phyloP scores from a whole-genome alignment of 2,888 invertebrate genomes.

The Physocephala rufipes region DNA sequence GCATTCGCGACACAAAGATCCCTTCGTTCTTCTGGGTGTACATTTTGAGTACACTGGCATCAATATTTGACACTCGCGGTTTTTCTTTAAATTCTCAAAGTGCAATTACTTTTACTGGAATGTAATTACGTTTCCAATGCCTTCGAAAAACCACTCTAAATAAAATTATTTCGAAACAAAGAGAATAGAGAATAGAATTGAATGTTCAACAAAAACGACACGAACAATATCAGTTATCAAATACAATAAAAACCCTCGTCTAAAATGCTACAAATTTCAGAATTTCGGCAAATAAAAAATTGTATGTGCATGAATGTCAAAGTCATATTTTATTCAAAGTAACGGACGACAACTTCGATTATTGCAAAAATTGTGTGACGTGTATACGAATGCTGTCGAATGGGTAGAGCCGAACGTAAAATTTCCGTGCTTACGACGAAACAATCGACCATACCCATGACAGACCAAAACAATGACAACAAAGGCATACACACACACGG shows the following conservation, averaged over 20 bases:
- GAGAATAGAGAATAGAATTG: too few relatives aligned
- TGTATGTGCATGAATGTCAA: constrained; percentile 56
- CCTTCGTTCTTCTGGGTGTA: not conserved
- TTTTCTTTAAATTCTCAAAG: not conserved
- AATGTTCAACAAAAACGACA: too few relatives aligned
- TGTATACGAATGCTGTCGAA: not conserved
- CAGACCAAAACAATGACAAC: constrained; percentile 27
- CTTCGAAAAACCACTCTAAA: too few relatives aligned
- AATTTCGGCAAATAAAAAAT: too few relatives aligned
- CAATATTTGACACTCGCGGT: constrained; percentile 3
- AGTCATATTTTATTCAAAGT: constrained; percentile 54
- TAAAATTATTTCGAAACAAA: too few relatives aligned
- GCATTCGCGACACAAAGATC: too few relatives aligned
- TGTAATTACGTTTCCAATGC: too few relatives aligned
- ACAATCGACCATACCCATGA: constrained; percentile 13
- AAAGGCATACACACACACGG: not conserved
- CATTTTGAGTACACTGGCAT: not conserved
- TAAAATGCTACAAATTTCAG: constrained; percentile 44
- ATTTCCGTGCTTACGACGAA: not conserved
- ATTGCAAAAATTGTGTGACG: constrained; percentile 40
- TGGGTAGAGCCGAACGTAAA: not conserved
- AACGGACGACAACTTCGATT: constrained; percentile 56
- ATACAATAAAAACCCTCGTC: constrained; percentile 53
- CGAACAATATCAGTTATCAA: too few relatives aligned
- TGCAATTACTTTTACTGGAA: too few relatives aligned